These are phyloP conservation scores for Philypnodon macrostomus DNA, from an alignment of 2,797 vertebrate species.

Conservation along the genomic window DNA sequence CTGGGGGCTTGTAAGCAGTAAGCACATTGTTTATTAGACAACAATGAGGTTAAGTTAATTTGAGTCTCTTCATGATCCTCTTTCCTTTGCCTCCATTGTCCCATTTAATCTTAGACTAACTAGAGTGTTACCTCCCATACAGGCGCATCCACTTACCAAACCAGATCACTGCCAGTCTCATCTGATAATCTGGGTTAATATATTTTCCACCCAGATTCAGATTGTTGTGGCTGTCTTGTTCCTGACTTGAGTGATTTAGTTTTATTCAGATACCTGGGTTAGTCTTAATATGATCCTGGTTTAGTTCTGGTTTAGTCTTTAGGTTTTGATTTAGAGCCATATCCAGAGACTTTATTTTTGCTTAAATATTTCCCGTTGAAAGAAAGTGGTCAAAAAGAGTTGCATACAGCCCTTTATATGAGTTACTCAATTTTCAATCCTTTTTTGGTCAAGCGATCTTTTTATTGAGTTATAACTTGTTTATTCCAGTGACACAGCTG, in stretches of 20 bases:
- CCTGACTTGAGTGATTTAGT: too few species aligned
- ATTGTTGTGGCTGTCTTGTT: slow-evolving; percentile 2
- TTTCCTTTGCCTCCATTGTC: slow-evolving; percentile 48
- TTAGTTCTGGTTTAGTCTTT: too few species aligned
- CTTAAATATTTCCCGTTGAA: too few species aligned
- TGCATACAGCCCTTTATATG: too few species aligned
- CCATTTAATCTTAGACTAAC: slow-evolving; percentile 26
- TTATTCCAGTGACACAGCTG: slow-evolving; percentile 37
- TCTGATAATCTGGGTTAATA: slow-evolving; percentile 18
- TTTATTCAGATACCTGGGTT: too few species aligned
- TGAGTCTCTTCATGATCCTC: slow-evolving; percentile 39
- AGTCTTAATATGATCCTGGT: too few species aligned
- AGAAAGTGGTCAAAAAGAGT: too few species aligned
- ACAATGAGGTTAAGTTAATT: slow-evolving; percentile 49
- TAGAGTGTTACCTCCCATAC: slow-evolving; percentile 15
- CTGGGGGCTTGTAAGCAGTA: slow-evolving; percentile 35
- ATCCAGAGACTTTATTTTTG: too few species aligned
- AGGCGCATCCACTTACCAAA: slow-evolving; percentile 30
- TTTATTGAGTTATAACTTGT: slow-evolving; percentile 5
- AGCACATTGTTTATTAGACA: slow-evolving; percentile 65
- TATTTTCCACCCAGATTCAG: neutral
- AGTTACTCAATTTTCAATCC: too few species aligned
- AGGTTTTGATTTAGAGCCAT: too few species aligned
- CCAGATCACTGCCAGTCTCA: slow-evolving; percentile 32
- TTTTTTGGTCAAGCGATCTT: too few species aligned